Percentiles rank a stretch among this genome's conserved stretches.
Conservation (phyloP, 2,113 vertebrate genomes). For the Baryphthengus martii region DNA sequence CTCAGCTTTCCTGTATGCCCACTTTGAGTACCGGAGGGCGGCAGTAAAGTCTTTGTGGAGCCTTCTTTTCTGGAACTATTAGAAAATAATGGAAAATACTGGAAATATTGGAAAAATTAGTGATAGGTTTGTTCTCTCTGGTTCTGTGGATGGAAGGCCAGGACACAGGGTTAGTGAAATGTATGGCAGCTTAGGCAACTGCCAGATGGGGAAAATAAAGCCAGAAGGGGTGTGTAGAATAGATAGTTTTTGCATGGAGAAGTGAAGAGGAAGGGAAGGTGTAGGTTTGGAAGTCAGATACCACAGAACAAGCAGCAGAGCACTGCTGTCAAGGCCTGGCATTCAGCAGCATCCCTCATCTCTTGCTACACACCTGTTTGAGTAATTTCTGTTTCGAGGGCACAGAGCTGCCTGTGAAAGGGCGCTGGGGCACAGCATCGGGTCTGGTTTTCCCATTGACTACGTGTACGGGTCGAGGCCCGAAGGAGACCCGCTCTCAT, state of each 20-base stretch:
- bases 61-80: not conserved
- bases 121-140: not conserved
- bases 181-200: not conserved
- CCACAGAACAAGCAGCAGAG: not conserved
- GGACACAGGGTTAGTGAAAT: not conserved
- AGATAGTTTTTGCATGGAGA: not conserved
- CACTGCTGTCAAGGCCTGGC: not conserved
- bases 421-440: accelerated
- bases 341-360: not conserved
- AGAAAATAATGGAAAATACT: not conserved
- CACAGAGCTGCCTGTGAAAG: not conserved
- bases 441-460: no score
- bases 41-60: not conserved
- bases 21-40: not conserved
- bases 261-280: no score
- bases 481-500: accelerated
- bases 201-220: not conserved
- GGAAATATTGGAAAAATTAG: not conserved
- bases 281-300: not conserved
- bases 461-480: accelerated
- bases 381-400: no score
- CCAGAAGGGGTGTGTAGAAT: not conserved
- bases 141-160: not conserved
- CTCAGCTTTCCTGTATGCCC: not conserved
- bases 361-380: accelerated